A percentile compares a stretch with the other conserved stretches of the same genome.
Evolutionary conservation across 2,113 vertebrate species (phyloP).

Genomic region (Rana temporaria): DNA sequence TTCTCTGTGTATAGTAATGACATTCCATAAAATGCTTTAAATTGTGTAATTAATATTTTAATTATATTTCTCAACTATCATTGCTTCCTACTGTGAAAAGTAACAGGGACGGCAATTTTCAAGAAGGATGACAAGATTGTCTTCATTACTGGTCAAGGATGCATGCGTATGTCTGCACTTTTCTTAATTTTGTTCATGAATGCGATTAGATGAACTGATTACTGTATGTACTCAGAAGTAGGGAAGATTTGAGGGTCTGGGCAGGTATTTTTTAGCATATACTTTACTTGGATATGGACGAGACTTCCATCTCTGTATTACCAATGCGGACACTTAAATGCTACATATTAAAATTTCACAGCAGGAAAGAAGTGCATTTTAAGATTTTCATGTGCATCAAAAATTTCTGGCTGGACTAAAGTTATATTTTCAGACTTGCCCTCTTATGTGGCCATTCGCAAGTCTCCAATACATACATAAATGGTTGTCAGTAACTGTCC

Average conservation of each 20-base stretch:
- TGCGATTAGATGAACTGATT: conserved; percentile 70
- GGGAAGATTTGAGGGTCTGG: conserved; percentile 64
- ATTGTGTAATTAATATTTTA: conserved; percentile 74
- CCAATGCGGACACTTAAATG: neutral
- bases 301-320: neutral
- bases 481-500: too few relatives aligned
- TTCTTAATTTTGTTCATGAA: conserved; percentile 70
- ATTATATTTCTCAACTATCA: conserved; percentile 70
- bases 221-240: conserved; percentile 54
- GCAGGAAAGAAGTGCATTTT: conserved; percentile 15
- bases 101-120: conserved; percentile 67
- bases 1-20: conserved; percentile 19
- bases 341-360: conserved; percentile 10
- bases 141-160: conserved; percentile 69
- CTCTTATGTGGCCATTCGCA: neutral
- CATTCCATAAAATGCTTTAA: conserved; percentile 54
- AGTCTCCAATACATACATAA: too few relatives aligned
- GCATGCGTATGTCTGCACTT: conserved; percentile 69
- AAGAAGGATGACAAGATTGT: conserved; percentile 68
- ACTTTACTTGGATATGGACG: neutral
- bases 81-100: conserved; percentile 69
- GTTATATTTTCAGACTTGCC: too few relatives aligned
- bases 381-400: conserved; percentile 3
- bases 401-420: conserved; percentile 8
- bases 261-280: conserved; percentile 59